These are phyloP conservation scores for Copidosoma aretas DNA, from an alignment of 2,888 invertebrate species.

Conservation along the genomic window DNA sequence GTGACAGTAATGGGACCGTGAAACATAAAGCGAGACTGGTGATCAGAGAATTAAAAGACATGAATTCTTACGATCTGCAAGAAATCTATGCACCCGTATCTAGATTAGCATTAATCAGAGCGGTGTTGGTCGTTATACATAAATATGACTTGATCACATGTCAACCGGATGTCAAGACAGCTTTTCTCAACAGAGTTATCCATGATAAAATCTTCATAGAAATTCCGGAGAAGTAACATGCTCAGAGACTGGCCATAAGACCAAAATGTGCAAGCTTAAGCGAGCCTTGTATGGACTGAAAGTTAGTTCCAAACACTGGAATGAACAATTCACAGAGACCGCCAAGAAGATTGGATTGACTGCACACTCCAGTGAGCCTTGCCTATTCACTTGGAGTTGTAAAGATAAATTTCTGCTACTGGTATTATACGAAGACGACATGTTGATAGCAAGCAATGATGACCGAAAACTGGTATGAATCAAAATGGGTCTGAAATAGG, in stretches of 20 bases:
- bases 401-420: not conserved
- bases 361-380: not conserved
- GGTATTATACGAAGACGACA: not conserved
- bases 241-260: not conserved
- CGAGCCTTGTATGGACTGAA: not conserved
- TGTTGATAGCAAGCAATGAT: not conserved
- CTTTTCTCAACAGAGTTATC: constrained; percentile 42
- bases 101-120: not conserved
- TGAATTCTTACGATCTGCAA: no score
- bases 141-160: not conserved
- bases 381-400: not conserved
- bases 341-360: not conserved
- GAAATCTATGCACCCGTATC: no score
- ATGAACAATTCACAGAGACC: not conserved
- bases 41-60: no score
- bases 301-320: not conserved
- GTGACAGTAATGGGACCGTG: no score
- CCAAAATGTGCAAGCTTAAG: not conserved
- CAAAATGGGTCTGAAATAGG: not conserved
- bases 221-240: constrained; percentile 24
- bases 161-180: constrained; percentile 36
- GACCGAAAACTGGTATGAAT: not conserved
- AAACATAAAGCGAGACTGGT: no score
- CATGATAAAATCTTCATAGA: constrained; percentile 28
- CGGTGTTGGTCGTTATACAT: not conserved